Evolutionary conservation across 2,888 invertebrate genomes (phyloP).

Genomic region (Melitaea athalia): DNA sequence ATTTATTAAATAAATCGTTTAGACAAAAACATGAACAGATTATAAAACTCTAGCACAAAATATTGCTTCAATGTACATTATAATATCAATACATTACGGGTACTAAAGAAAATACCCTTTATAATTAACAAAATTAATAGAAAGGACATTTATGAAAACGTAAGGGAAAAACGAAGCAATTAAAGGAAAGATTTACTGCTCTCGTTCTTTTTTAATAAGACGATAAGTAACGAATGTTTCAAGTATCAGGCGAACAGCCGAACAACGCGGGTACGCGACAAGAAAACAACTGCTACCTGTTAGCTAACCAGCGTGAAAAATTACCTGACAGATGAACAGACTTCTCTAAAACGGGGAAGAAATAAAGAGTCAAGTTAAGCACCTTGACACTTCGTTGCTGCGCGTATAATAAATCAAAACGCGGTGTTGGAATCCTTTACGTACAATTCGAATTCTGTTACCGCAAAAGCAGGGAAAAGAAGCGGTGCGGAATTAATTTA

Average conservation of each 20-base stretch:
- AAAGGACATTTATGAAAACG: conserved; percentile 22
- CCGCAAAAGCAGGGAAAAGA: conserved; percentile 45
- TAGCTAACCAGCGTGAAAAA: conserved; percentile 34
- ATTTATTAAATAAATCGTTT: too few species aligned
- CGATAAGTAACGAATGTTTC: conserved; percentile 25
- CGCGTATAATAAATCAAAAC: conserved; percentile 36
- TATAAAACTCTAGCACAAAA: too few species aligned
- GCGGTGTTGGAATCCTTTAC: conserved; percentile 18
- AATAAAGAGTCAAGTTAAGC: conserved; percentile 33
- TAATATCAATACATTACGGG: background rate
- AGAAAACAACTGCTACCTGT: conserved; percentile 32
- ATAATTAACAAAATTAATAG: conserved; percentile 22
- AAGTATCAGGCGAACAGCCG: conserved; percentile 15
- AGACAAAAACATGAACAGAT: too few species aligned
- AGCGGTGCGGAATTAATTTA: conserved; percentile 61
- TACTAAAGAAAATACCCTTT: background rate
- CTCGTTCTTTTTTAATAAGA: conserved; percentile 21
- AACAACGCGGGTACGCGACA: conserved; percentile 25
- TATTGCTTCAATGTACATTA: too few species aligned
- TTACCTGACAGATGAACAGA: conserved; percentile 38
- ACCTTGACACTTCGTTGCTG: conserved; percentile 32
- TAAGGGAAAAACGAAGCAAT: conserved; percentile 21
- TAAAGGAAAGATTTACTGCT: conserved; percentile 19
- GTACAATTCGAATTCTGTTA: conserved; percentile 54
- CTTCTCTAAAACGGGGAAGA: conserved; percentile 26